These are phyloP conservation scores for Hydrotaea diabolus DNA, from an alignment of 2,888 invertebrate genomes.

Conservation along the genomic window DNA sequence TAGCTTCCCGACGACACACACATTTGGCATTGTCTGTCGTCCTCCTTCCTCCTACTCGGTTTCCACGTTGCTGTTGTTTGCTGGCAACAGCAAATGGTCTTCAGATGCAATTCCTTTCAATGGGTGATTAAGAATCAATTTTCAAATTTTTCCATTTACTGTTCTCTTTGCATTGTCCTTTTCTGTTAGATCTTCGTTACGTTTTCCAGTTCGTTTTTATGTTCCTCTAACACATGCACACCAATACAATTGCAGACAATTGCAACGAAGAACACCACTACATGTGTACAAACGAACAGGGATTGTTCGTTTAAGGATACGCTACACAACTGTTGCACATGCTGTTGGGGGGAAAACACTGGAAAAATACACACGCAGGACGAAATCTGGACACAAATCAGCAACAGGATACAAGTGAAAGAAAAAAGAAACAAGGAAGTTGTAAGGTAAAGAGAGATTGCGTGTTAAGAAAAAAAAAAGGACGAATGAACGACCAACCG, in stretches of 20 bases:
- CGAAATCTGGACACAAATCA: too few species aligned
- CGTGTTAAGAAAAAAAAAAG: not conserved
- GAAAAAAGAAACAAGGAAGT: not conserved
- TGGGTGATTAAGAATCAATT: slow-evolving; percentile 69
- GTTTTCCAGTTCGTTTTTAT: slow-evolving; percentile 3
- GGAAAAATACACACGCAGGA: not conserved
- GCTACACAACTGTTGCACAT: not conserved
- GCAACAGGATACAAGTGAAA: not conserved
- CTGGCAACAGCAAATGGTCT: slow-evolving; percentile 45
- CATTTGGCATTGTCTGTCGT: slow-evolving; percentile 43
- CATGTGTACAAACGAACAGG: too few species aligned
- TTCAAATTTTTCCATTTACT: slow-evolving; percentile 42
- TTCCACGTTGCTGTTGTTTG: not conserved
- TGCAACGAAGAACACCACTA: too few species aligned
- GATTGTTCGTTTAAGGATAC: not conserved
- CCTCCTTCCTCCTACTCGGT: not conserved
- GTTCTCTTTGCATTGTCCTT: not conserved
- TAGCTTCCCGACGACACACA: slow-evolving; percentile 15
- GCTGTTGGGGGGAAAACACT: not conserved
- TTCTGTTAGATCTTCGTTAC: not conserved
- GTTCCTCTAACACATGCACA: not conserved
- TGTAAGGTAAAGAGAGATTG: not conserved
- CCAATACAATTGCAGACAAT: too few species aligned
- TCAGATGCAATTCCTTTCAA: slow-evolving; percentile 67
- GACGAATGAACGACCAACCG: not conserved